Evolutionary conservation across 2,113 vertebrate genomes (phyloP).

Genomic region (Odocoileus virginianus): DNA sequence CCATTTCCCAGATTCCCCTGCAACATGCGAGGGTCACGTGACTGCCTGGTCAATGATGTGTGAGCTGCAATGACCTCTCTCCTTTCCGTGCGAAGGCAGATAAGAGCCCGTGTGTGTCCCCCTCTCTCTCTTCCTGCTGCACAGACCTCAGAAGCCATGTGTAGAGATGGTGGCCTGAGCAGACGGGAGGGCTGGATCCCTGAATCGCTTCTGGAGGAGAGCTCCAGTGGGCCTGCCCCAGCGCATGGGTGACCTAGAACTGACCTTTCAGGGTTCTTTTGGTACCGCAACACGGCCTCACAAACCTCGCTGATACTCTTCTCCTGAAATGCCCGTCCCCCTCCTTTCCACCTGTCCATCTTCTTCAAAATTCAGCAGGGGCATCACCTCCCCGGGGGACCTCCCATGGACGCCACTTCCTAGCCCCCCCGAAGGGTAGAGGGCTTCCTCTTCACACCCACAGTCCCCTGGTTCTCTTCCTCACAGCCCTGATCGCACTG

Average conservation of each 20-base stretch:
- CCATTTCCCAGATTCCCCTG: background rate
- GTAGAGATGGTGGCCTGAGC: background rate
- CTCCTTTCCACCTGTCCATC: background rate
- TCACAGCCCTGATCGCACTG: background rate
- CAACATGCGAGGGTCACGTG: no score
- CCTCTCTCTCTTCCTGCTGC: background rate
- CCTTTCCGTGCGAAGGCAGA: no score
- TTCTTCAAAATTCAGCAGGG: background rate
- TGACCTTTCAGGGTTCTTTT: background rate
- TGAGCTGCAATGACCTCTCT: background rate
- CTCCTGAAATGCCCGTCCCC: no score
- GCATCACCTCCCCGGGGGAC: background rate
- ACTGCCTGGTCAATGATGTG: background rate
- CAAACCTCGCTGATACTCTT: background rate
- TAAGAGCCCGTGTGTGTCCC: background rate
- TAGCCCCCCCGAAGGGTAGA: background rate
- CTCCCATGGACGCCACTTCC: background rate
- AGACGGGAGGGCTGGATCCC: background rate
- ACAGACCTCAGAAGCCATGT: background rate
- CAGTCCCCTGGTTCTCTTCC: background rate
- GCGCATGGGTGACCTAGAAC: background rate
- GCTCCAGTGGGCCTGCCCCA: background rate
- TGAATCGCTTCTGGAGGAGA: background rate
- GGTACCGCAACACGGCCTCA: accelerated
- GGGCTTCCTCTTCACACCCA: background rate